phyloP scores from a whole-genome alignment of 53 echinoderm and acorn worm species.

The Hippasteria phrygiana region DNA sequence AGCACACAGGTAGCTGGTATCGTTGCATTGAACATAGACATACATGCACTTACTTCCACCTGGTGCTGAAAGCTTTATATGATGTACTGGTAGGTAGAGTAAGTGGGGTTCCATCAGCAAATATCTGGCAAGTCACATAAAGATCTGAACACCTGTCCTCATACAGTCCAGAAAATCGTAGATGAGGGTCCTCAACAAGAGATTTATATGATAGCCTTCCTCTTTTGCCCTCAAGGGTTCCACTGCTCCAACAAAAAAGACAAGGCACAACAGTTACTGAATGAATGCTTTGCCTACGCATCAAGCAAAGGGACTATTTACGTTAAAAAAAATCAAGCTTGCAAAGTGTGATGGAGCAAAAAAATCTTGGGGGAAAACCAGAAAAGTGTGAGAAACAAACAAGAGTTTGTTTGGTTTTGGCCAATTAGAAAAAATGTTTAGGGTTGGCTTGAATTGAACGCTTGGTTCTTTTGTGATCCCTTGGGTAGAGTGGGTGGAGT shows the following conservation, averaged over 20 bases:
- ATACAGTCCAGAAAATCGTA: constrained; percentile 92
- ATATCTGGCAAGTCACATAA: constrained; percentile 93
- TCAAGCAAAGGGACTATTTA: no score
- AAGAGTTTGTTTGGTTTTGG: no score
- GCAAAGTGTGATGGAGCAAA: no score
- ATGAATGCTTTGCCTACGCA: no score
- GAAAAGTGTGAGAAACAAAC: no score
- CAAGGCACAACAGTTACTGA: not conserved
- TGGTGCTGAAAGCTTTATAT: constrained; percentile 91
- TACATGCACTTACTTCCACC: constrained; percentile 90
- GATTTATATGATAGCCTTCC: constrained; percentile 80
- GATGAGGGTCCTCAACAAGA: constrained; percentile 91
- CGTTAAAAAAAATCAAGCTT: no score
- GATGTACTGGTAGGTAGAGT: constrained; percentile 89
- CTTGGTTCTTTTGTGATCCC: no score
- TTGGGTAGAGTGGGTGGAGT: no score
- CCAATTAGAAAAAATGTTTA: no score
- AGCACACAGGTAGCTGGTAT: not conserved
- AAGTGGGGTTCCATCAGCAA: constrained; percentile 92
- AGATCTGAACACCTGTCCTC: constrained; percentile 94
- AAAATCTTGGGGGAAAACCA: no score
- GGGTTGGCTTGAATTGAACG: no score
- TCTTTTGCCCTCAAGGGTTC: constrained; percentile 93
- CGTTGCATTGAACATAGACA: not conserved
- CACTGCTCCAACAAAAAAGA: constrained; percentile 46